Conservation (phyloP, 2,888 invertebrate species). For the Micoletzkya japonica region DNA sequence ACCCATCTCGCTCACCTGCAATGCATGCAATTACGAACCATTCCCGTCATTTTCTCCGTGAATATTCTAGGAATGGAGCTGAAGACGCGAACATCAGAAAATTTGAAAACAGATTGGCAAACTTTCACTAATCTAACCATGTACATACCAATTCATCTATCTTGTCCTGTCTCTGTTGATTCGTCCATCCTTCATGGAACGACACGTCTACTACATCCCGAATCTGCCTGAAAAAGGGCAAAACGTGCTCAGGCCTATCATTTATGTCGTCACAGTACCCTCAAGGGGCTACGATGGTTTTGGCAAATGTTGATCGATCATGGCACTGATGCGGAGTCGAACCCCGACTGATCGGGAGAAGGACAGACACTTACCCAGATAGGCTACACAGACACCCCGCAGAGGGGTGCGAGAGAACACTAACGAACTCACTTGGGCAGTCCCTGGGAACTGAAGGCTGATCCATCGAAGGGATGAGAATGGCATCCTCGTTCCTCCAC, state of each 20-base stretch:
- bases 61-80: background rate
- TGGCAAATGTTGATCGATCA: slow-evolving; percentile 13
- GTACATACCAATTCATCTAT: slow-evolving; percentile 39
- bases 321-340: slow-evolving; percentile 14
- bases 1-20: slow-evolving; percentile 35
- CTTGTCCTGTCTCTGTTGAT: slow-evolving; percentile 32
- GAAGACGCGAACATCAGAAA: background rate
- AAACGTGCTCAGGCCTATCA: slow-evolving; percentile 29
- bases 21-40: background rate
- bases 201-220: slow-evolving; percentile 49
- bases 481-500: slow-evolving; percentile 22
- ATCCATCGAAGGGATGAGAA: slow-evolving; percentile 21
- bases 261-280: background rate
- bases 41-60: background rate
- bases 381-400: background rate
- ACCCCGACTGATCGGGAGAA: background rate
- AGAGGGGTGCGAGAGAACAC: background rate
- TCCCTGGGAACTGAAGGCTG: slow-evolving; percentile 26
- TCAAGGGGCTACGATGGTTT: background rate
- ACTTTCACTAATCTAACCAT: no score
- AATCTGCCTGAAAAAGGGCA: slow-evolving; percentile 34
- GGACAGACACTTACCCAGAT: slow-evolving; percentile 1
- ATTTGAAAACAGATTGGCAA: background rate
- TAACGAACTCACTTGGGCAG: slow-evolving; percentile 19
- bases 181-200: slow-evolving; percentile 42